Base-by-base conservation (phyloP, 2,113 vertebrate species). In the Rhinolophus ferrumequinum region DNA sequence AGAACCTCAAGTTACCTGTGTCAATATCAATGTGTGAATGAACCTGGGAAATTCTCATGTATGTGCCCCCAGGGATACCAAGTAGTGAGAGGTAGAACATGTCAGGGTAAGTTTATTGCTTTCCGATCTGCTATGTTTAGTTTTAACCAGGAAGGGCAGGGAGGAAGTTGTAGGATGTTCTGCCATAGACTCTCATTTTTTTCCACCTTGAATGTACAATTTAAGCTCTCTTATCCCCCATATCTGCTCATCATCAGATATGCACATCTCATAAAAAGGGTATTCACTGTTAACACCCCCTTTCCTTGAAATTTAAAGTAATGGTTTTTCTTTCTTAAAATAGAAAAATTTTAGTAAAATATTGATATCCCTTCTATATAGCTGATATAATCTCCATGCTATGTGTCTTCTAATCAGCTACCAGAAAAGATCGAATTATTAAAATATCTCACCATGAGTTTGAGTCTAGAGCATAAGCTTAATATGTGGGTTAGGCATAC, bases 41-140 rank as follows among this genome's bases (percentile, higher is more conserved):
- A 98, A 96, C 99, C 99, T 79, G 99, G 99, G 58, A 99, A 99
- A 96, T 99, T 99, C 97, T 99, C 99, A 0, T 99, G 99, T 6
- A 98, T 99, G 96, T 99, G 99, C 95, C 99, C 99, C 8, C 99
- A 99, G 50, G 99, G 99, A 94, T 99, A 99, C 98, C 99, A 99
- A 95, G 99, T 99, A 88, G 99, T 99, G 54, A 99, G 99, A 97
- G 98, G 98, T 96, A 99, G 99, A 97, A 98, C 99, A 62, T 99
- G 99, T 97, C 99, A 99, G 98, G 99, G 99, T 99, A 98, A 97
- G 98, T 85, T 69, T 88, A 18, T 69, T 87, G 50, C 38, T 93
- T 95, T 88, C 19, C 28, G 13, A 66, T 56, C 73, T 76, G 18
- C 64, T 85, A 96, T 82, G 56, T 84, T 89, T 28, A 11, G 33